phyloP scores from a whole-genome alignment of 2,888 invertebrate genomes.

The Ommatoiulus sabulosus region DNA sequence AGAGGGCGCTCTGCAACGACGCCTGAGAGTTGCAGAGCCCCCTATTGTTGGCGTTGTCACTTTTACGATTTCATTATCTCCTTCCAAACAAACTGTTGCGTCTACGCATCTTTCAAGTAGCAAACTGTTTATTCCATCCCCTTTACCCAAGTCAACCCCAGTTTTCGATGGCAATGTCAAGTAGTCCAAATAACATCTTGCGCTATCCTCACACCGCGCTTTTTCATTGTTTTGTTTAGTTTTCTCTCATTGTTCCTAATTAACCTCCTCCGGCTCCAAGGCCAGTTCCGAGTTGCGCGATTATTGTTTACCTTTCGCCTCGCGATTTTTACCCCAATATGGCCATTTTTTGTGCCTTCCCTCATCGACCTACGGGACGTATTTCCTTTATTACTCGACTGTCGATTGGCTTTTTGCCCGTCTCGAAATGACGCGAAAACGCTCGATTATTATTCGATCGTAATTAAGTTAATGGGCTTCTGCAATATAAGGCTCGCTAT shows the following conservation, averaged over 20 bases:
- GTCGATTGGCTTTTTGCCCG: not conserved
- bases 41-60: too few relatives aligned
- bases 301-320: not conserved
- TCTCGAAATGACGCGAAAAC: not conserved
- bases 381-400: not conserved
- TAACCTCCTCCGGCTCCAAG: not conserved
- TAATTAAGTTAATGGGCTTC: not conserved
- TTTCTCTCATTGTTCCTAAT: not conserved
- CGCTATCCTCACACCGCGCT: not conserved
- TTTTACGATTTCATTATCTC: too few relatives aligned
- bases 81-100: too few relatives aligned
- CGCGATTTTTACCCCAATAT: not conserved
- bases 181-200: too few relatives aligned
- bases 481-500: too few relatives aligned
- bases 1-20: too few relatives aligned
- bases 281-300: not conserved
- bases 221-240: not conserved
- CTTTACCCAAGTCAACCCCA: too few relatives aligned
- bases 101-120: too few relatives aligned
- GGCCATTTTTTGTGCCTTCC: not conserved
- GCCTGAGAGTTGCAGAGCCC: too few relatives aligned
- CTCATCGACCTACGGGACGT: not conserved
- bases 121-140: too few relatives aligned
- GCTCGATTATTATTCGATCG: not conserved
- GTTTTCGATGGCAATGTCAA: too few relatives aligned